Percentiles rank a stretch among this genome's conserved stretches.
These are phyloP conservation scores for Oscheius sp. DNA, from an alignment of 2,888 invertebrate species.

Conservation along the genomic window DNA sequence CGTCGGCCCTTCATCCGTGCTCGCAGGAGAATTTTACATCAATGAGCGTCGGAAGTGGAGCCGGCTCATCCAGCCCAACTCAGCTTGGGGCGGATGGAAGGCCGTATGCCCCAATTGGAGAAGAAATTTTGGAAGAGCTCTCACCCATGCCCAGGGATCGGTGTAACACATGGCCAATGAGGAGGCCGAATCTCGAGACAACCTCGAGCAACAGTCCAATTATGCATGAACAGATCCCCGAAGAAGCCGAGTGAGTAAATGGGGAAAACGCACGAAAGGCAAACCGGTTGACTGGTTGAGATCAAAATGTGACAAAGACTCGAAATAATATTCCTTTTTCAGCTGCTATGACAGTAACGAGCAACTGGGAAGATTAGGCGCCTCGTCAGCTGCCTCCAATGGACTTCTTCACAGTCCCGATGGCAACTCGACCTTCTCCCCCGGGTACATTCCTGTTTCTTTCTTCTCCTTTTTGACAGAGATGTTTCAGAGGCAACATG, in stretches of 20 bases:
- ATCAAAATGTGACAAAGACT: conserved; percentile 23
- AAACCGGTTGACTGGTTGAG: conserved; percentile 8
- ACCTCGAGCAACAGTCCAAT: conserved; percentile 46
- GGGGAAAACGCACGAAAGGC: neutral
- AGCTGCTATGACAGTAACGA: conserved; percentile 58
- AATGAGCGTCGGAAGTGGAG: conserved; percentile 39
- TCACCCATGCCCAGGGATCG: conserved; percentile 76
- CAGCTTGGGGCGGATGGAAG: conserved; percentile 19
- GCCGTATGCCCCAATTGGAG: neutral
- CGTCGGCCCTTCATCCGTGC: conserved; percentile 11
- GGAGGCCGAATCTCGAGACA: conserved; percentile 57
- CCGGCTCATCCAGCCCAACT: conserved; percentile 22
- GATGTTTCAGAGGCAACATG: conserved; percentile 28
- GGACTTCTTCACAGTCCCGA: conserved; percentile 51
- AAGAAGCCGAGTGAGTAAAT: conserved; percentile 53
- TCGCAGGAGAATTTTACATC: conserved; percentile 32
- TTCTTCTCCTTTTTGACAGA: conserved; percentile 5
- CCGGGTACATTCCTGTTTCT: conserved; percentile 5
- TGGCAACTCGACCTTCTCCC: conserved; percentile 34
- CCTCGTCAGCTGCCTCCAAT: conserved; percentile 46
- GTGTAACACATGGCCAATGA: conserved; percentile 98
- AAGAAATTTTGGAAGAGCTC: conserved; percentile 45
- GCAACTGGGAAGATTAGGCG: conserved; percentile 52
- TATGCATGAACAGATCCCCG: conserved; percentile 69
- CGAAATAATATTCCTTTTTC: conserved; percentile 31